A percentile compares a stretch with the other conserved stretches of the same genome.
These are phyloP conservation scores for Dynastes hyllus DNA, from an alignment of 2,888 invertebrate genomes.

Conservation along the genomic window DNA sequence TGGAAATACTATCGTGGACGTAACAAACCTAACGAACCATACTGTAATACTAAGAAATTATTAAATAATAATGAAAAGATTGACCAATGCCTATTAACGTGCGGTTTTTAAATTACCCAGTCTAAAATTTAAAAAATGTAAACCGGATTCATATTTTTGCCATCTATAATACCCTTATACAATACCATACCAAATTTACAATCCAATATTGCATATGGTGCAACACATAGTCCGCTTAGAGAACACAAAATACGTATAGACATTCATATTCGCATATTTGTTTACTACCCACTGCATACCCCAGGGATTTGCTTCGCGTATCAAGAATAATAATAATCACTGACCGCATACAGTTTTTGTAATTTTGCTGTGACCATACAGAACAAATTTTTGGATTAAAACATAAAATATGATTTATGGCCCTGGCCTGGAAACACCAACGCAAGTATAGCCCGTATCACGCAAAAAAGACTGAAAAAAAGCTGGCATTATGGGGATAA, in stretches of 20 bases:
- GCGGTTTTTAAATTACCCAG: no score
- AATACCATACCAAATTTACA: no score
- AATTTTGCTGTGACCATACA: conserved; percentile 18
- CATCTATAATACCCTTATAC: no score
- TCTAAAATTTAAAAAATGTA: no score
- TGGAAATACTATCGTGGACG: no score
- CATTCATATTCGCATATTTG: not conserved
- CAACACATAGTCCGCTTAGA: not conserved
- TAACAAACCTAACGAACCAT: no score
- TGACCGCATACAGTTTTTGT: conserved; percentile 39
- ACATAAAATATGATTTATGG: conserved; percentile 38
- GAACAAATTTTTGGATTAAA: conserved; percentile 39
- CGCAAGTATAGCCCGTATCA: not conserved
- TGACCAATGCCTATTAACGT: no score
- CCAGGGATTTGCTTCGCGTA: conserved; percentile 26
- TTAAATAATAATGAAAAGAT: no score
- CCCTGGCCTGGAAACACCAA: conserved; percentile 2
- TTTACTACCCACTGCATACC: not conserved
- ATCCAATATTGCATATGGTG: not conserved
- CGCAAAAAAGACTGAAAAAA: not conserved
- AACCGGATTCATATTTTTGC: no score
- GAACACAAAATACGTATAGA: not conserved
- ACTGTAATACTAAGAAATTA: no score
- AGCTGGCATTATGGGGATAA: conserved; percentile 7
- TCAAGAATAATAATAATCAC: conserved; percentile 38